Percentiles rank a stretch among this genome's conserved stretches.
These are phyloP conservation scores for Epinephelus awoara DNA, from an alignment of 2,797 vertebrate genomes.

Conservation along the genomic window DNA sequence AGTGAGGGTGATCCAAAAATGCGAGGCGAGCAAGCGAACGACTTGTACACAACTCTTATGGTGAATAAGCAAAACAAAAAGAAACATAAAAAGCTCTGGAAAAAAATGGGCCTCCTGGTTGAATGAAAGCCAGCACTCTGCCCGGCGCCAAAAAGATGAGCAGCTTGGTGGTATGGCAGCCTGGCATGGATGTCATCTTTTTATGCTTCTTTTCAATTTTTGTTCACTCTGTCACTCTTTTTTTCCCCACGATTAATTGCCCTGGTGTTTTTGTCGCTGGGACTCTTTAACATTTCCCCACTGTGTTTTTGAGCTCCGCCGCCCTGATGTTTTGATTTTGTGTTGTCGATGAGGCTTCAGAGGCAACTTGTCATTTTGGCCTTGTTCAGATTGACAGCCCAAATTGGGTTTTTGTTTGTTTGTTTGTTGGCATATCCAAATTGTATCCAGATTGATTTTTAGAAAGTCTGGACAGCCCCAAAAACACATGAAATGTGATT, in stretches of 20 bases:
- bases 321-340: slow-evolving; percentile 43
- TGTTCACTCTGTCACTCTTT: slow-evolving; percentile 40
- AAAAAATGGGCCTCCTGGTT: slow-evolving; percentile 54
- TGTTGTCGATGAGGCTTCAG: slow-evolving; percentile 10
- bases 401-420: too few species aligned
- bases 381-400: too few species aligned
- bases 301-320: slow-evolving; percentile 34
- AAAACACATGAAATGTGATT: too few species aligned
- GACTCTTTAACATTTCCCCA: slow-evolving; percentile 22
- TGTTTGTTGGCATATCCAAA: too few species aligned
- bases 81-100: slow-evolving; percentile 43
- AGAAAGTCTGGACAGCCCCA: too few species aligned
- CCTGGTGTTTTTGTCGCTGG: slow-evolving; percentile 6
- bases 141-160: slow-evolving; percentile 69
- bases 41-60: slow-evolving; percentile 65
- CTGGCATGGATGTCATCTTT: slow-evolving; percentile 53
- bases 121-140: slow-evolving; percentile 62
- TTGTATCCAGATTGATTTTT: too few species aligned
- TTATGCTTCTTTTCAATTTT: slow-evolving; percentile 50
- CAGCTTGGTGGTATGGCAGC: slow-evolving; percentile 58
- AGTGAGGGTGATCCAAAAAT: slow-evolving; percentile 72
- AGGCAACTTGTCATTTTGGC: slow-evolving; percentile 8
- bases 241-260: slow-evolving; percentile 44
- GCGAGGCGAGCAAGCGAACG: slow-evolving; percentile 53
- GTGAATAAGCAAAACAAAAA: slow-evolving; percentile 67